phyloP scores from a whole-genome alignment of 2,888 invertebrate species.

The Tenodera sinensis region DNA sequence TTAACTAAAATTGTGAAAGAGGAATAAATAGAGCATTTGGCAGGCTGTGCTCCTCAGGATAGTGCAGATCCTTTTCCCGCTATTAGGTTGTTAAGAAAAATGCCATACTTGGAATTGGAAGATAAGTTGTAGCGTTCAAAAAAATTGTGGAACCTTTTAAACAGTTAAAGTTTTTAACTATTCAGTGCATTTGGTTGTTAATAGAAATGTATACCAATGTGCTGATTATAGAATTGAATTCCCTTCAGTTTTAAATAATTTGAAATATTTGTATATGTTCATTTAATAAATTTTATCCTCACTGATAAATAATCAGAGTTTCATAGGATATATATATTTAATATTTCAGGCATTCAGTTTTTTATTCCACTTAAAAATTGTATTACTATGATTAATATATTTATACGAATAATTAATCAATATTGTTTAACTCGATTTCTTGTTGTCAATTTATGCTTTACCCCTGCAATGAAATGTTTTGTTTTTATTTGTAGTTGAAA shows the following conservation, averaged over 20 bases:
- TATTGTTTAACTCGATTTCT: too few relatives aligned
- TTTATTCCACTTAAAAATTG: background rate
- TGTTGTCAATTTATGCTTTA: too few relatives aligned
- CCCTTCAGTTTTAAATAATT: background rate
- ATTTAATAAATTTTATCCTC: background rate
- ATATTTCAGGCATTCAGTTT: background rate
- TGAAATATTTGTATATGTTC: background rate
- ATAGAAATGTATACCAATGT: background rate
- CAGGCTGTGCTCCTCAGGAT: constrained; percentile 18
- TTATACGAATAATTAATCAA: too few relatives aligned
- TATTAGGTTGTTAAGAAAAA: background rate
- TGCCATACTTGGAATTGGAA: constrained; percentile 4
- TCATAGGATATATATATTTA: background rate
- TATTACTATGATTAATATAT: background rate
- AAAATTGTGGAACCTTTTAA: too few relatives aligned
- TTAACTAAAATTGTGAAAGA: constrained; percentile 3
- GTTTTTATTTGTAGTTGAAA: too few relatives aligned
- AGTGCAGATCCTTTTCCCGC: constrained; percentile 2
- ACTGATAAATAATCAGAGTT: background rate
- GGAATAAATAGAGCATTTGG: constrained; percentile 4
- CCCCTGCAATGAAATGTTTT: too few relatives aligned
- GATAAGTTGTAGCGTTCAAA: background rate
- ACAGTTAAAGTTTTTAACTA: background rate
- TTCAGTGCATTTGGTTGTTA: constrained; percentile 13
- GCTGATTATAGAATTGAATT: background rate